These are phyloP conservation scores for Mus spicilegus DNA, from an alignment of 2,113 vertebrate species.

Conservation along the genomic window DNA sequence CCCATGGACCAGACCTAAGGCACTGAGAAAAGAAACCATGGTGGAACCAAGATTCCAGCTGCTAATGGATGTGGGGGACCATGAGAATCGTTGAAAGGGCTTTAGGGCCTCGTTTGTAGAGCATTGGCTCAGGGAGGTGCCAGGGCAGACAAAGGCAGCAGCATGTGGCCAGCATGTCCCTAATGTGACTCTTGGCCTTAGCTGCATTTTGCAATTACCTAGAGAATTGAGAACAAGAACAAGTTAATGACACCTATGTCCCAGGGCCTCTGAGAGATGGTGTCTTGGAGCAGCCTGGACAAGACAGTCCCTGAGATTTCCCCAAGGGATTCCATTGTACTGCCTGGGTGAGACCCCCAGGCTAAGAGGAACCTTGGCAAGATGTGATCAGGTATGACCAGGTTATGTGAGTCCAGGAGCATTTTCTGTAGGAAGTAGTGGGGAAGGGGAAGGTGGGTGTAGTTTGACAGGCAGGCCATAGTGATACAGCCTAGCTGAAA, in stretches of 20 bases:
- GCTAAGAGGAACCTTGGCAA: neutral
- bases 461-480: neutral
- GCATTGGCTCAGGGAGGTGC: neutral
- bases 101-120: neutral
- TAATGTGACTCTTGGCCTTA: neutral
- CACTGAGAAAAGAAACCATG: rapidly evolving
- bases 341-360: neutral
- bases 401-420: neutral
- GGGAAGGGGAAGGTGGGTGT: neutral
- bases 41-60: neutral
- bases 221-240: neutral
- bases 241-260: neutral
- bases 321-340: neutral
- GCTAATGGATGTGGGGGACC: neutral
- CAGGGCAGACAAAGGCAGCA: neutral
- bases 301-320: neutral
- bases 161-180: neutral
- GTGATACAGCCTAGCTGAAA: neutral
- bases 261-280: neutral
- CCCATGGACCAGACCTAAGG: neutral
- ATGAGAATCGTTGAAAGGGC: neutral
- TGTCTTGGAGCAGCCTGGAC: neutral
- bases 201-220: neutral
- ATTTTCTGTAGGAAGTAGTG: neutral
- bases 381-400: neutral